Evolutionary conservation across 2,797 vertebrate genomes (phyloP).

Genomic region (Cheirogaleus major): DNA sequence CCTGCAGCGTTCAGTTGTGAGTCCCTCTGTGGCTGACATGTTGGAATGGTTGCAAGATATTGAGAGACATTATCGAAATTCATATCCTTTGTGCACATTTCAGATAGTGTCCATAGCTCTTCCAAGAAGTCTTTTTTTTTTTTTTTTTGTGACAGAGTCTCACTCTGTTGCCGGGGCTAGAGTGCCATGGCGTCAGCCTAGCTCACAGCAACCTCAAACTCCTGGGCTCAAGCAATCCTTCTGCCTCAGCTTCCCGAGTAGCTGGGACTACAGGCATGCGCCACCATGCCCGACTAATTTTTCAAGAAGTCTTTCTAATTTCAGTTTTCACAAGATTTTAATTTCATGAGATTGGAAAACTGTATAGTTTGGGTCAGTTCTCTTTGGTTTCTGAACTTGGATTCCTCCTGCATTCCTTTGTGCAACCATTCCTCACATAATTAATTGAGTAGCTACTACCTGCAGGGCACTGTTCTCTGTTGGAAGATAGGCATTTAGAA

Average conservation of each 20-base stretch:
- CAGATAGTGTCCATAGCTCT: not conserved
- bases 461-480: not conserved
- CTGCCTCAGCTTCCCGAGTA: too few relatives aligned
- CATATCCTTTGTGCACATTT: constrained; percentile 88
- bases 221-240: too few relatives aligned
- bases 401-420: not conserved
- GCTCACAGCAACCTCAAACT: too few relatives aligned
- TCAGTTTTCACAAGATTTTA: not conserved
- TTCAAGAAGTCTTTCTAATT: not conserved
- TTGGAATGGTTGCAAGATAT: constrained; percentile 94
- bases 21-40: constrained; percentile 92
- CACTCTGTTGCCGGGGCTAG: too few relatives aligned
- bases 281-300: too few relatives aligned
- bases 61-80: constrained; percentile 89
- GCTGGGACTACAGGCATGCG: too few relatives aligned
- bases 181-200: too few relatives aligned
- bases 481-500: not conserved
- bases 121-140: not conserved
- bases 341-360: not conserved
- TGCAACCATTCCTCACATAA: not conserved
- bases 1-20: constrained; percentile 82
- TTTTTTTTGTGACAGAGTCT: too few relatives aligned
- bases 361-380: not conserved
- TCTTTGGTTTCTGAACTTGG: constrained; percentile 1
- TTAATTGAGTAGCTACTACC: not conserved